Evolutionary conservation across 2,113 vertebrate species (phyloP).

Genomic region (Brienomyrus brachyistius): DNA sequence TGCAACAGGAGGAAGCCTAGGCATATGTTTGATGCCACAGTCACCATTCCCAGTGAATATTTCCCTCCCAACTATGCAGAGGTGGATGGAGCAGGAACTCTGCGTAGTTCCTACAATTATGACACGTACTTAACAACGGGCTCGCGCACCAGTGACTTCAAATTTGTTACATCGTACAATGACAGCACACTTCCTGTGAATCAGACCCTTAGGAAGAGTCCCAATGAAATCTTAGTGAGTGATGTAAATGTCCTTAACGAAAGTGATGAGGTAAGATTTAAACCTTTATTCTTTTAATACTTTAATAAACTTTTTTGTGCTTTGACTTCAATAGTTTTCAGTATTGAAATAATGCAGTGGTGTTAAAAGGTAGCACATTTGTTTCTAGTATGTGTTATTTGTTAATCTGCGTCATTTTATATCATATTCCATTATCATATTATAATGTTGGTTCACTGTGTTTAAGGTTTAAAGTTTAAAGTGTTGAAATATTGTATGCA

Average conservation of each 20-base stretch:
- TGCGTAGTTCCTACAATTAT: neutral
- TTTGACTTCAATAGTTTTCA: neutral
- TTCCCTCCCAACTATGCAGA: neutral
- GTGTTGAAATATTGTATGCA: neutral
- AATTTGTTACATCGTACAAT: neutral
- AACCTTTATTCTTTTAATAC: neutral
- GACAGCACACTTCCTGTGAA: neutral
- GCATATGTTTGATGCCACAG: neutral
- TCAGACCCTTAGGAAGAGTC: neutral
- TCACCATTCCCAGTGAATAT: neutral
- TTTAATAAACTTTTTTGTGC: neutral
- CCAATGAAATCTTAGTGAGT: neutral
- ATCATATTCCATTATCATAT: neutral
- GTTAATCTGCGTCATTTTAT: neutral
- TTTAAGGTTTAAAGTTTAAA: neutral
- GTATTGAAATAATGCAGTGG: neutral
- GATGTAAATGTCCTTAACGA: neutral
- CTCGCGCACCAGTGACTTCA: neutral
- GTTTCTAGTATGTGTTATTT: neutral
- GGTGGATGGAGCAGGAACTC: neutral
- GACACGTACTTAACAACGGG: neutral
- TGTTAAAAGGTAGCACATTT: neutral
- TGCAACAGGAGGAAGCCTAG: neutral
- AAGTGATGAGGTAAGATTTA: neutral
- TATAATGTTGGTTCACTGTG: neutral